Conservation (phyloP, 1,140 invertebrate species). For the Diploscapter pachys region DNA sequence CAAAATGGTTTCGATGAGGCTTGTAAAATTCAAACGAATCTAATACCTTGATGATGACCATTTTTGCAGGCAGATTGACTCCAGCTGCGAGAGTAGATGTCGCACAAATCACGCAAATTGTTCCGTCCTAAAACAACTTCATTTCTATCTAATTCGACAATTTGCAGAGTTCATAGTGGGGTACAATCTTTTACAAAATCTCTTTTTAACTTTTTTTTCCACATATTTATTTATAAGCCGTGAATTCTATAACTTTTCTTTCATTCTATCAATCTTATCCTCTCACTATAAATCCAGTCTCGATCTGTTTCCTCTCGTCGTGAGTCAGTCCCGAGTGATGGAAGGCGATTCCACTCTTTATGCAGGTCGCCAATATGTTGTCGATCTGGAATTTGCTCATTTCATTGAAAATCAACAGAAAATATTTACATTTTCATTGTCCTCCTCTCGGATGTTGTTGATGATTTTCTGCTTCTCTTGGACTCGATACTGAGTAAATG, state of each 20-base stretch:
- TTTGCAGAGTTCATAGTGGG: neutral
- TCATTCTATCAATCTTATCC: no score
- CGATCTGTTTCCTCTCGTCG: slow-evolving; percentile 79
- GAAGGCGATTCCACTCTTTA: slow-evolving; percentile 80
- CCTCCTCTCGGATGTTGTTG: slow-evolving; percentile 57
- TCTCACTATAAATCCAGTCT: slow-evolving; percentile 70
- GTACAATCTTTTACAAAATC: no score
- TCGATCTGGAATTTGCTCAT: slow-evolving; percentile 65
- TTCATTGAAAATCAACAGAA: neutral
- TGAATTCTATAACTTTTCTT: no score
- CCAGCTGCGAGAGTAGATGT: slow-evolving; percentile 94
- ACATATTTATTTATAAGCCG: no score
- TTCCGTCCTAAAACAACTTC: slow-evolving; percentile 64
- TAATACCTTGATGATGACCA: slow-evolving; percentile 73
- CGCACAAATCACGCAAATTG: slow-evolving; percentile 82
- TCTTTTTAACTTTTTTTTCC: no score
- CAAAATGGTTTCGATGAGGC: no score
- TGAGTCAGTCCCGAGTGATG: slow-evolving; percentile 77
- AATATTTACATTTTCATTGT: slow-evolving; percentile 66
- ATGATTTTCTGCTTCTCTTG: slow-evolving; percentile 37
- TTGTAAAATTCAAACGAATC: no score
- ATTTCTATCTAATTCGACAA: slow-evolving; percentile 55
- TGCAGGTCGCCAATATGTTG: slow-evolving; percentile 70
- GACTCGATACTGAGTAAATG: slow-evolving; percentile 28
- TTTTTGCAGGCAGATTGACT: slow-evolving; percentile 88